Evolutionary conservation across 2,113 vertebrate species (phyloP).

Genomic region (Strix uralensis): DNA sequence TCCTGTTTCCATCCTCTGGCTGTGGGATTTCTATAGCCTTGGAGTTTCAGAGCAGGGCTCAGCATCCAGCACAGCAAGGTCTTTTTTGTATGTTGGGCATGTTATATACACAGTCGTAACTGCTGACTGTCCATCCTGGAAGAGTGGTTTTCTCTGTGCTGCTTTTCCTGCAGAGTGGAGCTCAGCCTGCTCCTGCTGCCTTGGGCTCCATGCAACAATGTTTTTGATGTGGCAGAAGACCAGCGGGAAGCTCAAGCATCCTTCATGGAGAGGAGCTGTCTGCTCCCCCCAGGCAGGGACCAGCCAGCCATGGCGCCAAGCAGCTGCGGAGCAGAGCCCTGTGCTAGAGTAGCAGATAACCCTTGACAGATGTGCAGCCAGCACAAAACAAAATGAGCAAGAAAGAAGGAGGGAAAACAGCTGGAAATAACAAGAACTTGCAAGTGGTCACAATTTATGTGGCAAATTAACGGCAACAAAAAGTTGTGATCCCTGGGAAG

Average conservation of each 20-base stretch:
- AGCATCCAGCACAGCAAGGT: neutral
- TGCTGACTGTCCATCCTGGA: neutral
- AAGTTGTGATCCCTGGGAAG: neutral
- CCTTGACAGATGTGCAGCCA: neutral
- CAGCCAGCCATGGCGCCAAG: neutral
- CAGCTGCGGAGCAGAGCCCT: neutral
- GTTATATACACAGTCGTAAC: neutral
- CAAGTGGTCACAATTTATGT: neutral
- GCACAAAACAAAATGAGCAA: neutral
- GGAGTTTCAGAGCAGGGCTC: neutral
- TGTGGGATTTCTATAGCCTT: neutral
- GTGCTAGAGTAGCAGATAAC: neutral
- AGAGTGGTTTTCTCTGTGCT: neutral
- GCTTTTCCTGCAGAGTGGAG: neutral
- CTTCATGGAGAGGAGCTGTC: neutral
- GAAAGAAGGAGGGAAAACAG: neutral
- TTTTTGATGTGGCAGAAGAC: neutral
- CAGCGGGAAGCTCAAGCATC: neutral
- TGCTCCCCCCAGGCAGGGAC: neutral
- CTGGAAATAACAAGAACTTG: constrained; percentile 3
- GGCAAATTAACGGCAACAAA: neutral
- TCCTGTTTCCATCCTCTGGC: neutral
- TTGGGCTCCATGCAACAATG: neutral
- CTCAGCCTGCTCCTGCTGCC: neutral
- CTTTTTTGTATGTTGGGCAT: neutral